These are phyloP conservation scores for Equus przewalskii DNA, from an alignment of 2,113 vertebrate genomes.

Conservation along the genomic window DNA sequence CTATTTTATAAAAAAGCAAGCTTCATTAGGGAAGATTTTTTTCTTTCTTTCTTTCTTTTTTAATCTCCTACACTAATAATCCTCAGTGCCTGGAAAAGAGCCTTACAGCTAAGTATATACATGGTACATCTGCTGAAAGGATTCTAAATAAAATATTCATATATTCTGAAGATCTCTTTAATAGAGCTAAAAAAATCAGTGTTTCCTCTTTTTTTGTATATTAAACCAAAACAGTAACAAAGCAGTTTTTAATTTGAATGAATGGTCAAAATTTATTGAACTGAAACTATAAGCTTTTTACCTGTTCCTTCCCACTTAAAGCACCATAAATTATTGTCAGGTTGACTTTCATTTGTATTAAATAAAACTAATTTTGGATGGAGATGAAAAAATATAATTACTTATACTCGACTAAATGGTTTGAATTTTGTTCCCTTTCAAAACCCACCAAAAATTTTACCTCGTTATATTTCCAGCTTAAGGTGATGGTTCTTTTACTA, in stretches of 20 bases:
- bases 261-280: conserved; percentile 33
- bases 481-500: conserved; percentile 71
- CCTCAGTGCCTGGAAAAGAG: neutral
- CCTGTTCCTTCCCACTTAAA: conserved; percentile 6
- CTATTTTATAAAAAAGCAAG: neutral
- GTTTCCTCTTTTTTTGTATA: neutral
- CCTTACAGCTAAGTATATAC: neutral
- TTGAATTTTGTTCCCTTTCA: conserved; percentile 20
- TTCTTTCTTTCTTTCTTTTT: neutral
- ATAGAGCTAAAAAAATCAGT: neutral
- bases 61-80: neutral
- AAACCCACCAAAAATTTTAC: conserved; percentile 60
- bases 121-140: neutral
- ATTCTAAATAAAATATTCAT: neutral
- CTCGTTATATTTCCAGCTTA: conserved; percentile 69
- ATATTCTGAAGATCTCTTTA: neutral
- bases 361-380: conserved; percentile 62
- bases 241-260: conserved; percentile 2
- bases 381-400: conserved; percentile 63
- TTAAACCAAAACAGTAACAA: conserved; percentile 36
- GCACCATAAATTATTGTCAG: conserved; percentile 52
- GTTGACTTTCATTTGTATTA: conserved; percentile 71
- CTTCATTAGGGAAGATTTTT: neutral
- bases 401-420: conserved; percentile 54
- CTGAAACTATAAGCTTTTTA: conserved; percentile 27